Percentiles rank a stretch among this genome's conserved stretches.
phyloP scores from a whole-genome alignment of 64 coral and sea anemone species.

The Dendrophyllia cribrosa region DNA sequence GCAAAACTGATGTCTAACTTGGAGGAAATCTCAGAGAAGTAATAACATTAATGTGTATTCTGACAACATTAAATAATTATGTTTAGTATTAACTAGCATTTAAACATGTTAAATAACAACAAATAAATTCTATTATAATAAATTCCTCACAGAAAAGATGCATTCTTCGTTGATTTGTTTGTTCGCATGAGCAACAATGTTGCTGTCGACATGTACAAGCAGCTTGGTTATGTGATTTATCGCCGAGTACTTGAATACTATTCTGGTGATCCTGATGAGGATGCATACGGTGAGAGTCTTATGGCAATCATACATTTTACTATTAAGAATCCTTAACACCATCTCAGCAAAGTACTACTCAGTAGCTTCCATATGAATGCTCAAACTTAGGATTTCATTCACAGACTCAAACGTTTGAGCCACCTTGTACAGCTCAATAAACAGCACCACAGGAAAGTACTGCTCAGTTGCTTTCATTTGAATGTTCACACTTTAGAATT shows the following conservation, averaged over 20 bases:
- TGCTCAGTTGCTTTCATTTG: not conserved
- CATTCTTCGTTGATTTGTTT: conserved; percentile 98
- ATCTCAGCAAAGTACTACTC: not conserved
- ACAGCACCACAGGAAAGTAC: not conserved
- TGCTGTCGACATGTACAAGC: conserved; percentile 95
- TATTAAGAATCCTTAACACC: not conserved
- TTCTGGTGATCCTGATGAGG: conserved; percentile 94
- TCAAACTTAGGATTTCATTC: not conserved
- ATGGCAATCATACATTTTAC: not conserved
- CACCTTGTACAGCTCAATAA: not conserved
- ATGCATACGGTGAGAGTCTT: conserved; percentile 80
- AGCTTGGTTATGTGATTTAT: conserved; percentile 92
- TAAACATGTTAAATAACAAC: too few relatives aligned
- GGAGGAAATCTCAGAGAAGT: conserved; percentile 98
- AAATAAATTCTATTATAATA: not conserved
- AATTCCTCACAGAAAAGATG: conserved; percentile 78
- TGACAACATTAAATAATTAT: too few relatives aligned
- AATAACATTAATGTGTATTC: not conserved
- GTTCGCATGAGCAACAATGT: conserved; percentile 94
- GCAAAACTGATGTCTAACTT: conserved; percentile 93
- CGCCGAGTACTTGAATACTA: conserved; percentile 95
- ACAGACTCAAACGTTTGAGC: conserved; percentile 9
- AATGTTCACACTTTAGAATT: not conserved
- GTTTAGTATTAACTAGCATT: too few relatives aligned
- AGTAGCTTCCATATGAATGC: not conserved